phyloP scores from a whole-genome alignment of 2,113 vertebrate genomes.

The Dipodomys spectabilis region DNA sequence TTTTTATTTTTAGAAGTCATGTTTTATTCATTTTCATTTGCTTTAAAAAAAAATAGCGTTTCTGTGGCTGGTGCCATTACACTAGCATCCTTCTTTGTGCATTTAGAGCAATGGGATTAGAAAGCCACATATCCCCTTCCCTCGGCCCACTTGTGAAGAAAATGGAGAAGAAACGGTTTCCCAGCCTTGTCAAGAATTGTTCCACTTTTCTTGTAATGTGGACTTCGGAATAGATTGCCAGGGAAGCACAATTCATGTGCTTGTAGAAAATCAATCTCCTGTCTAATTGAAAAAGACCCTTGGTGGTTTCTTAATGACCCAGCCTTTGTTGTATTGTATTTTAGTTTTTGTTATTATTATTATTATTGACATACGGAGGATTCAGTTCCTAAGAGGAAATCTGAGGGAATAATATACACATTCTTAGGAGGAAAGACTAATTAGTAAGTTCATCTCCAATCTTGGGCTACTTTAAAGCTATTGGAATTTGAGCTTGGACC shows the following conservation, averaged over 20 bases:
- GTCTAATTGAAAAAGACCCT: not conserved
- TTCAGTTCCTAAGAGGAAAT: no score
- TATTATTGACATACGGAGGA: no score
- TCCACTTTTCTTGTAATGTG: not conserved
- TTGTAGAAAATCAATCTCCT: not conserved
- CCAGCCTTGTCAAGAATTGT: slow-evolving; percentile 2
- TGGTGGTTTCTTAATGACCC: not conserved
- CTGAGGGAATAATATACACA: no score
- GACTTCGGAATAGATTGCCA: slow-evolving; percentile 11
- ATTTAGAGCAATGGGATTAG: not conserved
- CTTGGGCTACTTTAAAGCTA: not conserved
- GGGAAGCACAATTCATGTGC: slow-evolving; percentile 5
- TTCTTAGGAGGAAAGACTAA: not conserved
- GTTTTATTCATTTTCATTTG: slow-evolving; percentile 23
- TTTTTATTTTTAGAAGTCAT: not conserved
- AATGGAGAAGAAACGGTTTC: not conserved
- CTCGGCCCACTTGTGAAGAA: slow-evolving; percentile 26
- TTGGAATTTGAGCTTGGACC: not conserved
- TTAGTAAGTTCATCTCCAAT: slow-evolving; percentile 9
- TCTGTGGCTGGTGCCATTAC: not conserved
- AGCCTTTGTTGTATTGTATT: not conserved
- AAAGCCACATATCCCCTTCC: not conserved
- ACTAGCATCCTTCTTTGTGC: not conserved
- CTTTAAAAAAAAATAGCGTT: not conserved
- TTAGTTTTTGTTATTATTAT: not conserved